These are phyloP conservation scores for Cyprinus carpio DNA, from an alignment of 2,113 vertebrate genomes.

Conservation along the genomic window DNA sequence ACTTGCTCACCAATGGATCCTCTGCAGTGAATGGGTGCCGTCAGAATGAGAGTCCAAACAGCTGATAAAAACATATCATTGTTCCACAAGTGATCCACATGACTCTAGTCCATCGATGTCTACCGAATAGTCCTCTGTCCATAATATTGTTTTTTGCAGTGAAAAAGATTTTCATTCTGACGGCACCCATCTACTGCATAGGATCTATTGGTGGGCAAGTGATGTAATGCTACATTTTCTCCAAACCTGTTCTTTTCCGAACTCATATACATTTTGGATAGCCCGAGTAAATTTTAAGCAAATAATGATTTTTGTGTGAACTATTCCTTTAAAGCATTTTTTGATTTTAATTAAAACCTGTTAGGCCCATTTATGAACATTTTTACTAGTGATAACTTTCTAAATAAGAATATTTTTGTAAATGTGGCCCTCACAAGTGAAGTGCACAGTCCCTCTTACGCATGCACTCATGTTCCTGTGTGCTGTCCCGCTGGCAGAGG, in stretches of 20 bases:
- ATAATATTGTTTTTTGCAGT: not conserved
- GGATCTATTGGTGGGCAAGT: not conserved
- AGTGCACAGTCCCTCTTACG: not conserved
- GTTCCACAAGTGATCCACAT: too few species aligned
- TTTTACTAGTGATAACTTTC: not conserved
- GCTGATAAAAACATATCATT: not conserved
- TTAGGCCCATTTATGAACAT: too few species aligned
- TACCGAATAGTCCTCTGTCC: too few species aligned
- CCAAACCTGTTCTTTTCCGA: too few species aligned
- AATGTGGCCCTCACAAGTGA: not conserved
- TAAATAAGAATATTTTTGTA: not conserved
- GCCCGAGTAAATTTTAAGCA: not conserved
- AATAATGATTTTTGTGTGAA: not conserved
- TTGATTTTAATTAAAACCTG: not conserved
- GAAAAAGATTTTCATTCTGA: not conserved
- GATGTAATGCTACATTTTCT: not conserved
- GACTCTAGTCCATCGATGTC: not conserved
- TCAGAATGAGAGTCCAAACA: not conserved
- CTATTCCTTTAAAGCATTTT: not conserved
- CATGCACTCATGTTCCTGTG: conserved; percentile 32
- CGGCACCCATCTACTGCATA: not conserved
- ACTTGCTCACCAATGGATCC: not conserved
- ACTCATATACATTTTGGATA: not conserved
- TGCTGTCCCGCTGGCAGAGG: conserved; percentile 65
- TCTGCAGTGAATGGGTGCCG: not conserved